Conservation (phyloP, 2,113 vertebrate genomes). For the Spheniscus mendiculus region DNA sequence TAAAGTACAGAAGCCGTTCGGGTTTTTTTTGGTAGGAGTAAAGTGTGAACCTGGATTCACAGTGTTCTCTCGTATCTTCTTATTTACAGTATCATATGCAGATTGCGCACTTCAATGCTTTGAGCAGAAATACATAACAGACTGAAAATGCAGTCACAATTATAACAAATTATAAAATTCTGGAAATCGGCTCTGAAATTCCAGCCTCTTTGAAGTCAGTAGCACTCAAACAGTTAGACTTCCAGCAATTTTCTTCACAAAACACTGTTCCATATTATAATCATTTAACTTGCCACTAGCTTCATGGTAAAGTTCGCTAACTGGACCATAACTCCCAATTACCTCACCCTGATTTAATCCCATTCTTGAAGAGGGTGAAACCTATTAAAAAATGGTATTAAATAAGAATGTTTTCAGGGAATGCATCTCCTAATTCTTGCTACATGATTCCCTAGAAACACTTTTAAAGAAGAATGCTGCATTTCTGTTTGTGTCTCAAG, state of each 20-base stretch:
- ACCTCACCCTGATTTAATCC: background rate
- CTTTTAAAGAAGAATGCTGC: background rate
- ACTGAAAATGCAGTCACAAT: background rate
- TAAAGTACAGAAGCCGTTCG: background rate
- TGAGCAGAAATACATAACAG: background rate
- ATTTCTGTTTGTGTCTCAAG: background rate
- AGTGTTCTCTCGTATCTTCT: background rate
- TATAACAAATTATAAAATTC: conserved; percentile 28
- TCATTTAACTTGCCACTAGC: conserved; percentile 15
- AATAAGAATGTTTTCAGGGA: background rate
- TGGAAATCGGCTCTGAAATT: background rate
- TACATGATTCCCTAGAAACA: background rate
- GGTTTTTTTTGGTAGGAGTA: background rate
- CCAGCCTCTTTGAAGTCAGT: conserved; percentile 21
- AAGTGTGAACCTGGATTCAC: background rate
- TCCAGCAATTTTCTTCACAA: conserved; percentile 43
- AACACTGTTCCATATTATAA: background rate
- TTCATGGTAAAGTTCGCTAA: background rate
- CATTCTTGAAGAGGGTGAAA: background rate
- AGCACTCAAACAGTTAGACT: background rate
- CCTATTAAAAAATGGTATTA: background rate
- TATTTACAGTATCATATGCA: background rate
- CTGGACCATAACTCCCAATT: conserved; percentile 14
- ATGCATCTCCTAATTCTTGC: background rate
- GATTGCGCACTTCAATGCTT: background rate